Base-by-base conservation (phyloP, 2,888 invertebrate genomes). In the Hydriomena furcata region DNA sequence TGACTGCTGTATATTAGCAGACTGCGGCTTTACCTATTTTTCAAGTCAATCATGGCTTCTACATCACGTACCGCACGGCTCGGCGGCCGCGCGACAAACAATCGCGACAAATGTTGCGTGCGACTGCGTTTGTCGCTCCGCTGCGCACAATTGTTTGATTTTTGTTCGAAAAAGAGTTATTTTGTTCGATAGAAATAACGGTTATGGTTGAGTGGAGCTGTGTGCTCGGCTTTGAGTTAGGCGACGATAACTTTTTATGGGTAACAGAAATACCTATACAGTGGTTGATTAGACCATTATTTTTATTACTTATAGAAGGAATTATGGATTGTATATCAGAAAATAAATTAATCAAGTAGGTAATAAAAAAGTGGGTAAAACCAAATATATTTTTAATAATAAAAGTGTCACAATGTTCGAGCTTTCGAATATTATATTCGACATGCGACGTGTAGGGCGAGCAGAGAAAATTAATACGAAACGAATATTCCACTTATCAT, bases 101-200 rank as follows among this genome's bases (percentile, higher is more conserved):
- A 51, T 24, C 30, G 41, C 36, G 50, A 30, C 51, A 47, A 57
- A 58, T 53, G 57, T 60, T 58, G 60, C 60, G 47, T 44, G 46
- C 46, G 57, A 31, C 40, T 51, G 55, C 52, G 46, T 52, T 40
- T 44, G 58, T 50, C 52, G 55, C 36, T 24, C 27, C 45, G 13
- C 7, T 49, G 38, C 49, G 52, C 48, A n/a, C 52, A 47, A 49
- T 58, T 60, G 58, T 60, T 57, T 53, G 52, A 52, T 55, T 56
- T 53, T 57, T 44, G 52, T 34, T 41, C 31, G 40, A 40, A 42
- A 49, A 45, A 38, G 34, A 36, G 36, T 52, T 42, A 46, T 52
- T 50, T 48, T 53, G 53, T 52, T 51, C 36, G 24, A 47, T 52
- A 50, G 38, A 48, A 52, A 52, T 47, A 47, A 52, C 36, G 37